Evolutionary conservation across 2,888 invertebrate genomes (phyloP).

Genomic region (Eudemis profundana): DNA sequence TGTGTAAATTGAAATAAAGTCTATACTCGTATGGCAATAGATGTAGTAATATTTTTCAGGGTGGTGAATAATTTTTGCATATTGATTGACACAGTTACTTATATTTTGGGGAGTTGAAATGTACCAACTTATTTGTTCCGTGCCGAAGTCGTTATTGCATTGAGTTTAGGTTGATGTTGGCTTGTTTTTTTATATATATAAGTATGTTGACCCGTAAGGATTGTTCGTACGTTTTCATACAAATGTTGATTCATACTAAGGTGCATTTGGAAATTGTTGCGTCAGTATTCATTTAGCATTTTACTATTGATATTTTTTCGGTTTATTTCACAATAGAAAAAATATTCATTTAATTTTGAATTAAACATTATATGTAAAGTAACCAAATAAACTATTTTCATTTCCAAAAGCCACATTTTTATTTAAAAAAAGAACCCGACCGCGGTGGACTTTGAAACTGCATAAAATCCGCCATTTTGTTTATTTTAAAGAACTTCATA

Average conservation of each 20-base stretch:
- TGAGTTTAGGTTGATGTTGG: background rate
- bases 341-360: too few species aligned
- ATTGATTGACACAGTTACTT: slow-evolving; percentile 36
- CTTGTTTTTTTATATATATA: background rate
- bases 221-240: background rate
- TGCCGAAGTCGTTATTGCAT: background rate
- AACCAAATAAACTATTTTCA: too few species aligned
- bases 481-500: too few species aligned
- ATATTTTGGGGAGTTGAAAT: background rate
- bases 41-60: slow-evolving; percentile 15
- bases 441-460: too few species aligned
- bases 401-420: too few species aligned
- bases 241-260: background rate
- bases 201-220: background rate
- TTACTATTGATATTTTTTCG: too few species aligned
- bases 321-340: too few species aligned
- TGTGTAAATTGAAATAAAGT: background rate
- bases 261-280: too few species aligned
- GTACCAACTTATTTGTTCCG: slow-evolving; percentile 8
- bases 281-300: too few species aligned
- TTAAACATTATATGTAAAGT: too few species aligned
- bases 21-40: slow-evolving; percentile 27
- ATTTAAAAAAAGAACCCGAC: too few species aligned
- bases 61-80: slow-evolving; percentile 37
- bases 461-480: too few species aligned